These are phyloP conservation scores for Aviceda subcristata DNA, from an alignment of 2,113 vertebrate genomes.

Conservation along the genomic window DNA sequence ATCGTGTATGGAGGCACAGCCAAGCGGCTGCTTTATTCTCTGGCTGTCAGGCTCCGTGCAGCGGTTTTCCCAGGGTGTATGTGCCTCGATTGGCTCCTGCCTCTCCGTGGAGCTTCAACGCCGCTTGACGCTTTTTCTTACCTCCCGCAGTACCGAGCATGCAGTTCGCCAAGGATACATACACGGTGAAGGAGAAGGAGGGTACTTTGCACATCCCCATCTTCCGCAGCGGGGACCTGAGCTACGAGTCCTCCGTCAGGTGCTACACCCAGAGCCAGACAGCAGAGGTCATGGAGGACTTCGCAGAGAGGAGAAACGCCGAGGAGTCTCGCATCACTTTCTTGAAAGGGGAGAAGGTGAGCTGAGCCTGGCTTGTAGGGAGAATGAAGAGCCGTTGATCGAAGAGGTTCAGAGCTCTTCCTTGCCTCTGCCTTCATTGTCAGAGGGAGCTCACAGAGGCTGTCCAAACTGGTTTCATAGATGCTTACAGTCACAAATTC, in stretches of 20 bases:
- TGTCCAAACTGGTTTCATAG: not conserved
- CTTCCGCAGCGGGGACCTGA: constrained; percentile 87
- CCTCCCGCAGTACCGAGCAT: constrained; percentile 88
- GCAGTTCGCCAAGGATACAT: constrained; percentile 89
- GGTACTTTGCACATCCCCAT: constrained; percentile 82
- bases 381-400: not conserved
- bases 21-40: not conserved
- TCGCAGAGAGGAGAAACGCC: constrained; percentile 84
- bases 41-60: not conserved
- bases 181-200: constrained; percentile 85
- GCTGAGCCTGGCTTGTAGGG: not conserved
- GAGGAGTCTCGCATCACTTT: constrained; percentile 90
- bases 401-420: not conserved
- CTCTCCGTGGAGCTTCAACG: not conserved
- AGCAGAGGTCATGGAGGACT: constrained; percentile 88
- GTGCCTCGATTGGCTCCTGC: not conserved
- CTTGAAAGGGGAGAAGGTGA: constrained; percentile 91
- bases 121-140: not conserved
- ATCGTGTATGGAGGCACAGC: not conserved
- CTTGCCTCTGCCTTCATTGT: accelerated
- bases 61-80: not conserved
- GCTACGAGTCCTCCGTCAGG: constrained; percentile 87
- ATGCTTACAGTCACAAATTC: not conserved
- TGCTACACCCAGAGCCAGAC: constrained; percentile 90
- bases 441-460: not conserved